These are phyloP conservation scores for Notodromas monacha DNA, from an alignment of 2,888 invertebrate species.

Conservation along the genomic window DNA sequence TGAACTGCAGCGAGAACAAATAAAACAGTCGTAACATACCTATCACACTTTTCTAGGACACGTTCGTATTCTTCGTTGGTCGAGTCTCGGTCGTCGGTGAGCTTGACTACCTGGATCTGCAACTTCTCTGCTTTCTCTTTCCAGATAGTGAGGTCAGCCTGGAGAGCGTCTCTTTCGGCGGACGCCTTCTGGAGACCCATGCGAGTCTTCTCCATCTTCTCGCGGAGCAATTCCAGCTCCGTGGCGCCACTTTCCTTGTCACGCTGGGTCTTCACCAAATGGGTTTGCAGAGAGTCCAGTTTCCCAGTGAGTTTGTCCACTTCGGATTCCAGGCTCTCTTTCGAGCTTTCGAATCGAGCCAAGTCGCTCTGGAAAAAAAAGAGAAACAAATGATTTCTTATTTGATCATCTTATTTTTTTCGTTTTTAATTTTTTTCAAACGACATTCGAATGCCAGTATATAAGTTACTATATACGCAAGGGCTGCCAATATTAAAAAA, in stretches of 20 bases:
- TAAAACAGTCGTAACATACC: conserved; percentile 10
- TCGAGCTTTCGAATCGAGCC: conserved; percentile 51
- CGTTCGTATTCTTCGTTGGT: conserved; percentile 69
- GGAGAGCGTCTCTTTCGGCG: conserved; percentile 31
- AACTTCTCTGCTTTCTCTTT: conserved; percentile 69
- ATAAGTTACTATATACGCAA: no score
- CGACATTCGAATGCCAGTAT: no score
- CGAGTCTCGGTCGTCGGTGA: conserved; percentile 52
- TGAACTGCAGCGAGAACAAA: no score
- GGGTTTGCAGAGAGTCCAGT: conserved; percentile 42
- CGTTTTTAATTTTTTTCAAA: no score
- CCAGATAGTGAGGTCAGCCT: conserved; percentile 47
- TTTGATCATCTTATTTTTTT: no score
- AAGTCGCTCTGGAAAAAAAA: conserved; percentile 26
- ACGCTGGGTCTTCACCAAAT: conserved; percentile 44
- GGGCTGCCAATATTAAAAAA: no score
- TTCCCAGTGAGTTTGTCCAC: conserved; percentile 46
- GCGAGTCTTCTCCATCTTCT: conserved; percentile 58
- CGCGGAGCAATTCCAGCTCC: conserved; percentile 52
- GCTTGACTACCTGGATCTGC: conserved; percentile 32
- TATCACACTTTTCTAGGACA: conserved; percentile 36
- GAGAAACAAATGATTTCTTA: no score
- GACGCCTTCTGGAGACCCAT: conserved; percentile 36
- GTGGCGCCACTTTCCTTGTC: conserved; percentile 52
- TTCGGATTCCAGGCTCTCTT: conserved; percentile 46